Evolutionary conservation across 2,888 invertebrate species (phyloP), one percentile per base, ranked within the genome.

Genomic region (Prionchulus punctatus): DNA sequence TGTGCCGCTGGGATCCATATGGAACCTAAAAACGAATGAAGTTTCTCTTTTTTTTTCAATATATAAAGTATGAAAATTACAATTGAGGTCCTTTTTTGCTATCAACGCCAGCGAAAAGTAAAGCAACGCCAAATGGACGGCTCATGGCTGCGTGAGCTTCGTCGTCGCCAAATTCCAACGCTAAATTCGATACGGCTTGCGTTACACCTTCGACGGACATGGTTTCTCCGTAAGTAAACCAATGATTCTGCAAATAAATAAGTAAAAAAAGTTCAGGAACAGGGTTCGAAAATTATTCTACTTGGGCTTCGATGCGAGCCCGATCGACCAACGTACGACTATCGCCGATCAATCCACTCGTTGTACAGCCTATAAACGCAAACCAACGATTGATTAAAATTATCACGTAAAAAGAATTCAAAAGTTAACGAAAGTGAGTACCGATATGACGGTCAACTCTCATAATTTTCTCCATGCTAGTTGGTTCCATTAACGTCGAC

Each of bases 1-100:
- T 0, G 98, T 99, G 30, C 94, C 94, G 43, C 92, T 94, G 4
- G 96, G 98, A 73, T 99, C 98, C 87, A 99, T 90, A 72, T 98
- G 96, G 78, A 84, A 78, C 56, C 67, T 67, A 51, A 28, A 69
- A 71, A 71, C 57, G 45, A 54, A 36, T 18, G 23, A 25, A 47
- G n/a, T 48, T 48, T 48, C 48, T 26, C 26, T 7, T 48, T n/a
- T 48, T 26, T 48, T 12, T 12, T 48, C 48, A 4, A 7, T 23
- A n/a, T 26, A 48, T 7, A 18, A 36, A 36, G 36, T 18, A 36
- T 7, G 18, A 36, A 36, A 36, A 36, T 71, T 65, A 96, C 59
- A 96, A 72, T 67, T 89, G 89, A 1, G 96, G 90, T 1, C 92
- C 90, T 67, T 86, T 86, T 56, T 75, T 72, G n/a, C n/a, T n/a